Evolutionary conservation across 1,140 invertebrate genomes (phyloP).

Genomic region (Propsilocerus akamusi): DNA sequence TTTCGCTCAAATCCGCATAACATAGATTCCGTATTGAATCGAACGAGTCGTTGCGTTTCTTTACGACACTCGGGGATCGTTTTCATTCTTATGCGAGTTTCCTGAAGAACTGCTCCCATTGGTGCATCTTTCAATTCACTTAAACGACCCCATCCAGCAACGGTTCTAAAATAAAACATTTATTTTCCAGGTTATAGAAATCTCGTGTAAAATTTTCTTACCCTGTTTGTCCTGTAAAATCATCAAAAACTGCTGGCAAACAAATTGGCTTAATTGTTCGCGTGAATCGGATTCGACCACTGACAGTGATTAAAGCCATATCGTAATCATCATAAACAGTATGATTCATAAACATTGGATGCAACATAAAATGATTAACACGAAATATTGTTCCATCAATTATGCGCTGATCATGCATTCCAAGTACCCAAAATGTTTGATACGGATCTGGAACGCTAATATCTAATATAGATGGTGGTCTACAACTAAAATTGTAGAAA

Average conservation of each 20-base stretch:
- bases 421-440: background rate
- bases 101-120: background rate
- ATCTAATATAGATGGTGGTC: background rate
- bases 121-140: background rate
- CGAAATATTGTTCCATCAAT: background rate
- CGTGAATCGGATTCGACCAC: background rate
- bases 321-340: background rate
- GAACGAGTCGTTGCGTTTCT: background rate
- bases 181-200: too few relatives aligned
- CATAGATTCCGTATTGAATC: background rate
- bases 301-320: background rate
- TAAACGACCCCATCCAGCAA: background rate
- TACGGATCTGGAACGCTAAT: background rate
- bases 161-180: too few relatives aligned
- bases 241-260: background rate
- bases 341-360: background rate
- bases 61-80: background rate
- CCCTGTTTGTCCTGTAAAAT: background rate
- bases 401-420: background rate
- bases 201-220: background rate
- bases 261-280: background rate
- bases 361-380: background rate
- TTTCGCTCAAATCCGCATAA: background rate
- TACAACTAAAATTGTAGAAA: background rate
- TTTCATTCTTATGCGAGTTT: background rate